phyloP scores from a whole-genome alignment of 2,888 invertebrate species.

The Ctenicera cuprea region DNA sequence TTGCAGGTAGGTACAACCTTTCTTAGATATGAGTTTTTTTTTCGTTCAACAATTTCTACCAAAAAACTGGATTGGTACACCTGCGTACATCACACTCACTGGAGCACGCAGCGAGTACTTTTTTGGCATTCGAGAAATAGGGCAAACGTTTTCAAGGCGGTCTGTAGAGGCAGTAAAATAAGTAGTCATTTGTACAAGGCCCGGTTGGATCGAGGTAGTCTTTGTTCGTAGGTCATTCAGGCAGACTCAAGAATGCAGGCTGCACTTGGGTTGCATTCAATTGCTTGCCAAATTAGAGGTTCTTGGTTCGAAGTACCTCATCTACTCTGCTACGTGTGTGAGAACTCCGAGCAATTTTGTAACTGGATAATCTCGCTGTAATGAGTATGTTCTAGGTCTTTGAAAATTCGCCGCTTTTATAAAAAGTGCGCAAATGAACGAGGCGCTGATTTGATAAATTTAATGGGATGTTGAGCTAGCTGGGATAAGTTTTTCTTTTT shows the following conservation, averaged over 20 bases:
- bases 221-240: conserved; percentile 62
- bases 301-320: conserved; percentile 41
- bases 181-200: conserved; percentile 59
- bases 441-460: background rate
- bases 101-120: background rate
- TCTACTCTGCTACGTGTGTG: conserved; percentile 35
- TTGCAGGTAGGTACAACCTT: too few species aligned
- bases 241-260: conserved; percentile 60
- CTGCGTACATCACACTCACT: background rate
- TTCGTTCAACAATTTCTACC: too few species aligned
- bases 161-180: conserved; percentile 55
- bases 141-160: conserved; percentile 56
- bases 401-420: conserved; percentile 8
- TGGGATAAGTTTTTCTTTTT: too few species aligned
- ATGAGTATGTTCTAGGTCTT: conserved; percentile 5
- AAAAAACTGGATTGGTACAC: too few species aligned
- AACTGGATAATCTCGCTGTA: conserved; percentile 7
- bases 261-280: conserved; percentile 52
- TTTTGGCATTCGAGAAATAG: conserved; percentile 30
- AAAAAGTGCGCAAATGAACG: background rate
- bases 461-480: background rate
- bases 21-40: too few species aligned
- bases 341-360: conserved; percentile 22
- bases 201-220: conserved; percentile 54
- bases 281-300: conserved; percentile 52